Evolutionary conservation across 1,140 invertebrate species (phyloP).

Genomic region (Zaprionus kolodkinae): DNA sequence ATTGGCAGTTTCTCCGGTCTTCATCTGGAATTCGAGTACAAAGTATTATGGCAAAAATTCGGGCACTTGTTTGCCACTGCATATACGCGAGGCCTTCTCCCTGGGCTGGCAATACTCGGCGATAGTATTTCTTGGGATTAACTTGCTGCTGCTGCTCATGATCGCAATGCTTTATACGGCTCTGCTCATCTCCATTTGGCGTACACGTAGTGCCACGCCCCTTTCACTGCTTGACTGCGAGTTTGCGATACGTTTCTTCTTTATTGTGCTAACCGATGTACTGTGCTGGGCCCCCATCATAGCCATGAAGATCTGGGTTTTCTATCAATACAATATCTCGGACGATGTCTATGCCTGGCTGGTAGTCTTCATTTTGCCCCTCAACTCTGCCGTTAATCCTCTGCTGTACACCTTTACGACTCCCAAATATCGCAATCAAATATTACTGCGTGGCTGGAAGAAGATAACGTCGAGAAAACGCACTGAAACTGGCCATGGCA

Average conservation of each 20-base stretch:
- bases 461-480: slow-evolving; percentile 77
- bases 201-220: slow-evolving; percentile 87
- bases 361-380: slow-evolving; percentile 90
- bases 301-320: slow-evolving; percentile 88
- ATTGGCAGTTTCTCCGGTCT: slow-evolving; percentile 88
- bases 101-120: slow-evolving; percentile 91
- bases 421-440: slow-evolving; percentile 87
- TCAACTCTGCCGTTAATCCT: slow-evolving; percentile 92
- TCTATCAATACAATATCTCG: slow-evolving; percentile 86
- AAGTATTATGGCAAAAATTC: slow-evolving; percentile 88
- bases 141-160: slow-evolving; percentile 87
- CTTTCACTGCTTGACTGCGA: slow-evolving; percentile 87
- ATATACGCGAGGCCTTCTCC: slow-evolving; percentile 89
- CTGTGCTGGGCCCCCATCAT: slow-evolving; percentile 91
- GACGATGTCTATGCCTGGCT: slow-evolving; percentile 90
- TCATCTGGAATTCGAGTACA: slow-evolving; percentile 87
- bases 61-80: slow-evolving; percentile 90
- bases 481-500: slow-evolving; percentile 59
- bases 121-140: slow-evolving; percentile 90
- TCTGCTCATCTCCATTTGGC: slow-evolving; percentile 88
- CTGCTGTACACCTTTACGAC: slow-evolving; percentile 92
- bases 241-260: slow-evolving; percentile 89
- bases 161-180: slow-evolving; percentile 88
- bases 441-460: slow-evolving; percentile 82
- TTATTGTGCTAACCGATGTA: slow-evolving; percentile 91